Evolutionary conservation across 2,113 vertebrate genomes (phyloP).

Genomic region (Nannobrachium achirus): DNA sequence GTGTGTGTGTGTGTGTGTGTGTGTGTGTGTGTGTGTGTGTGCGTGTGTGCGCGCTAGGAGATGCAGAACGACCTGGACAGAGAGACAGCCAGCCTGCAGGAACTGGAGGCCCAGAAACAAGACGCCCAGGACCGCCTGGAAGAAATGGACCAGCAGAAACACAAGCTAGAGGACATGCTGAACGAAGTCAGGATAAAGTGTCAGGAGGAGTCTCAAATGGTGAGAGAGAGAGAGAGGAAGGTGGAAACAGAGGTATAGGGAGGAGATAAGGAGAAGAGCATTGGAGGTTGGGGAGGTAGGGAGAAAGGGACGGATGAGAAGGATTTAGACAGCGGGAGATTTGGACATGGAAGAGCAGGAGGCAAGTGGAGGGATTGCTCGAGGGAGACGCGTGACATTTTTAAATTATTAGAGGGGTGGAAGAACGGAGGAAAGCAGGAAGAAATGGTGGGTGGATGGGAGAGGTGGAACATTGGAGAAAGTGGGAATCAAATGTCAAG

Average conservation of each 20-base stretch:
- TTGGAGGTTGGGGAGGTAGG: no score
- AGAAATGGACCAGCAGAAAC: slow-evolving; percentile 98
- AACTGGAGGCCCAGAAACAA: slow-evolving; percentile 95
- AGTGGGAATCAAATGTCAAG: no score
- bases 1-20: background rate
- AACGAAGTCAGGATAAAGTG: slow-evolving; percentile 92
- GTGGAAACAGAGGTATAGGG: no score
- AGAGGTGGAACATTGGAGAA: no score
- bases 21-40: no score
- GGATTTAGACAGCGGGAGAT: background rate
- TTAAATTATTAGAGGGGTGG: no score
- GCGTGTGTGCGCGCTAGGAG: slow-evolving; percentile 77
- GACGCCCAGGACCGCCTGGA: slow-evolving; percentile 94
- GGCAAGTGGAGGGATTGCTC: no score
- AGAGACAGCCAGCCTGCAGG: slow-evolving; percentile 89
- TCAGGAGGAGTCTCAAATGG: slow-evolving; percentile 96
- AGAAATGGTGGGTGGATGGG: no score
- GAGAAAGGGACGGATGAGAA: background rate
- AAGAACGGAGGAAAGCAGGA: no score
- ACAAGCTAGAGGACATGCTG: slow-evolving; percentile 95
- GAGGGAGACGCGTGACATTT: no score
- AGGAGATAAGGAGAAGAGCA: no score
- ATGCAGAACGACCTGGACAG: slow-evolving; percentile 94
- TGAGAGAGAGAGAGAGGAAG: slow-evolving; percentile 66
- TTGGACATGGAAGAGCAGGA: background rate